Evolutionary conservation across 2,888 invertebrate genomes (phyloP), one percentile per base, ranked within the genome.

Genomic region (Mycalesis mineus): DNA sequence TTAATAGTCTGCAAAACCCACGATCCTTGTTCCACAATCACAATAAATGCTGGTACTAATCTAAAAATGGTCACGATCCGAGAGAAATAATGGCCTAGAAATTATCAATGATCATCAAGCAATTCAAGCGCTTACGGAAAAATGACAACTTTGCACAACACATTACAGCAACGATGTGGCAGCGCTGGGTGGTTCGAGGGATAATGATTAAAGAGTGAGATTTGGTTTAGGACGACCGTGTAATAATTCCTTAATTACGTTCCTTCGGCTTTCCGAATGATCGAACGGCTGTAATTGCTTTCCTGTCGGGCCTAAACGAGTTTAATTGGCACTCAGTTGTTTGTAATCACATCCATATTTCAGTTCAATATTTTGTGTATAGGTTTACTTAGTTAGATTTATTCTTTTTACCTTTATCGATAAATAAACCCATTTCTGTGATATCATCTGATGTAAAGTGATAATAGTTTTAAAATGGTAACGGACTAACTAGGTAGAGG

Each of bases 261-360:
- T 74, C 73, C 73, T 71, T 47, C 31, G 76, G 74, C 78, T 79
- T 78, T 76, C 77, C 72, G 72, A 82, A 77, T 80, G 80, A 81
- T 82, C 79, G 79, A 80, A 79, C 76, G 77, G 72, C 76, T 78
- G 80, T 85, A 84, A 88, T 87, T 84, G 82, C 78, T 79, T 80
- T 80, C 78, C 78, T 73, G 78, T 74, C 75, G 11, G 15, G 33
- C 31, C 31, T 47, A 15, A 47, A 33, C 47, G 70, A 71, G 71
- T 72, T 79, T 80, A 84, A 82, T 81, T 82, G 78, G 75, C 73
- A 70, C 57, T 41, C 22, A 5, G 56, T 60, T 55, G 55, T 51
- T 55, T 47, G 61, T 58, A 58, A 58, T 58, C 58, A 57, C 58
- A 53, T 49, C 49, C 44, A 56, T 56, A 53, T 50, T 59, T 55